Conservation (phyloP, 2,797 vertebrate species). For the Eremophila alpestris region DNA sequence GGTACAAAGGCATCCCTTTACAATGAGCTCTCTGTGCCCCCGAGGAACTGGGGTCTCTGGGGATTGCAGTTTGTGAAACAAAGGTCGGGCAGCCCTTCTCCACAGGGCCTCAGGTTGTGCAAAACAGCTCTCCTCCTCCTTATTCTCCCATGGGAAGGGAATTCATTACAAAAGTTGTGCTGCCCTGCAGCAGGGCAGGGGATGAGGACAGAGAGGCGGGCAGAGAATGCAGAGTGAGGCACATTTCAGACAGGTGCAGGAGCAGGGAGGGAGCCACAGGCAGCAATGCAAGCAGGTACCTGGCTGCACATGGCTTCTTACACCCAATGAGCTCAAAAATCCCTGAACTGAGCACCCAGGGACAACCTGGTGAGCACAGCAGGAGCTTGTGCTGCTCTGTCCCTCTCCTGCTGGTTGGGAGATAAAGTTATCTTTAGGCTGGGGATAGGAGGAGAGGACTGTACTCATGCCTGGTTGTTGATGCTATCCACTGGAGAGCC, state of each 20-base stretch:
- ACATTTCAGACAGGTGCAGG: accelerated
- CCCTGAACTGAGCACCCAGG: not conserved
- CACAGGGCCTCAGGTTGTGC: accelerated
- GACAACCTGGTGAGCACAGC: not conserved
- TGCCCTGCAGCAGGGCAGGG: accelerated
- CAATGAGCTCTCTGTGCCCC: not conserved
- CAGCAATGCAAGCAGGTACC: not conserved
- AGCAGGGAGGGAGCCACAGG: not conserved
- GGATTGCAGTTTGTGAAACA: not conserved
- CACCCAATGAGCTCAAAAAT: not conserved
- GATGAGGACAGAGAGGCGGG: not conserved
- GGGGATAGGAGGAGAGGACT: not conserved
- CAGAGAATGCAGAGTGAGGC: accelerated
- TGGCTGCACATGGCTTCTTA: not conserved
- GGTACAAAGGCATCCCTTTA: not conserved
- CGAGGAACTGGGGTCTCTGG: not conserved
- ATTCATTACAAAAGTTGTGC: not conserved
- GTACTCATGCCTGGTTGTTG: not conserved
- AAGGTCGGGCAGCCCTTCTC: not conserved
- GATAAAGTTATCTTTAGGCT: not conserved
- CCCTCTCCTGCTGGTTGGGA: not conserved
- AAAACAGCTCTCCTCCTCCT: not conserved
- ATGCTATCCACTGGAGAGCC: not conserved
- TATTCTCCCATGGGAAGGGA: not conserved
- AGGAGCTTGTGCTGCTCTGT: not conserved